Evolutionary conservation across 2,797 vertebrate genomes (phyloP), one percentile per base, ranked within the genome.

Genomic region (Notolabrus celidotus): DNA sequence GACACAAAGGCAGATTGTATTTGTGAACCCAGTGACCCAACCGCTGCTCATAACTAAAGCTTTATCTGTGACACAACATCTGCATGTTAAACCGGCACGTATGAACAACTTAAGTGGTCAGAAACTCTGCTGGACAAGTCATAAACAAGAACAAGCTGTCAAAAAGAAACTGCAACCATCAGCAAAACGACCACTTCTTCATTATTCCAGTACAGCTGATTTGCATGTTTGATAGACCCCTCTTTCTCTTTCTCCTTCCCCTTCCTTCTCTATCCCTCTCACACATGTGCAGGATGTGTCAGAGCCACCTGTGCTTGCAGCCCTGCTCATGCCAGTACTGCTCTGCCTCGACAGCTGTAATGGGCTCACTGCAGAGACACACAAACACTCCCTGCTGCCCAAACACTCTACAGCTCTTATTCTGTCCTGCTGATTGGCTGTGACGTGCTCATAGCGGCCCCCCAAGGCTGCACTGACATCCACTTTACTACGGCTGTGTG

Each of bases 21-120:
- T 27, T 59, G 56, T 75, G 79, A 82, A 87, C 83, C 60, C 39
- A 2, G 49, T 79, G 71, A 74, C 78, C 60, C 41, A 66, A 83
- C 77, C 70, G 71, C 72, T 7, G 42, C 47, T 80, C 71, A 53
- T 71, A 58, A 68, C 76, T 66, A 49, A 65, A 67, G 64, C 66
- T 70, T 87, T 90, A 91, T 91, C 86, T 91, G 12, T 56, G 55
- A 79, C 83, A 71, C 73, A 84, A 86, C 88, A 90, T 88, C 85
- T 90, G 89, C 46, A 59, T 45, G 57, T 27, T 51, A 43, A 69
- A 79, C 52, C 47, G 66, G 55, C 71, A 70, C 49, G 12, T 20
- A 12, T 2, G 33, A 45, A 39, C 20, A 22, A 63, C 45, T 61
- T 17, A 68, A 71, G 68, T 67, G 59, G 64, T 45, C 34, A 69